Base-by-base conservation (phyloP, 1,140 invertebrate genomes). In the Helicoverpa armigera region DNA sequence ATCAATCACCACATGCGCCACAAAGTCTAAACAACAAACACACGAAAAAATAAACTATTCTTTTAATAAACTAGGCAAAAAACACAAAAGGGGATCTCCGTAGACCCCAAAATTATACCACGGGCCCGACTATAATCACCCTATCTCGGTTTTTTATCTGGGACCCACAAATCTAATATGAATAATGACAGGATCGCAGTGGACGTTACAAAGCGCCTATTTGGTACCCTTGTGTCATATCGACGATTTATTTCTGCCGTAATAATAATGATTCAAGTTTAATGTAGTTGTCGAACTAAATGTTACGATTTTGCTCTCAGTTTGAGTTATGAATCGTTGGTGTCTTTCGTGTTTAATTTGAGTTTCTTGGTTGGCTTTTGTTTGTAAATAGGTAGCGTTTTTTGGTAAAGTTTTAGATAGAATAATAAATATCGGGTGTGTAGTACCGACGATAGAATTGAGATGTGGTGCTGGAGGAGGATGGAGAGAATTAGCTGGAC, bases 101-200 rank as follows among this genome's bases (percentile, higher is more conserved):
- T 84, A 84, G 80, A 92, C 90, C 91, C 90, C 88, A 82, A 92
- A 89, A 91, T 92, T 91, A 91, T 88, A 81, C 85, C 13, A 18
- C 13, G 76, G 76, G 77, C 79, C 84, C 86, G 83, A 81, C 89
- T 89, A 89, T 91, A 91, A 91, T 91, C 90, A 91, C 84, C 88
- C 89, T 87, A 89, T 90, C 86, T 43, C 67, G 65, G 82, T 91
- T 91, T 92, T 91, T 90, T 92, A 91, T 80, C 85, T 79, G 86
- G 23, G 48, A 54, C 60, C 75, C 75, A 77, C 75, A 77, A 77
- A 77, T 77, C 75, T 77, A 65, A 72, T 72, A 72, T 72, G 69
- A 53, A 50, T 77, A 77, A 77, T 77, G 75, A 77, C 61, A 56
- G 75, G 90, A 90, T 91, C 87, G 85, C 86, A 82, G 84, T 84